phyloP scores from a whole-genome alignment of 2,113 vertebrate species.

The Aepyceros melampus region DNA sequence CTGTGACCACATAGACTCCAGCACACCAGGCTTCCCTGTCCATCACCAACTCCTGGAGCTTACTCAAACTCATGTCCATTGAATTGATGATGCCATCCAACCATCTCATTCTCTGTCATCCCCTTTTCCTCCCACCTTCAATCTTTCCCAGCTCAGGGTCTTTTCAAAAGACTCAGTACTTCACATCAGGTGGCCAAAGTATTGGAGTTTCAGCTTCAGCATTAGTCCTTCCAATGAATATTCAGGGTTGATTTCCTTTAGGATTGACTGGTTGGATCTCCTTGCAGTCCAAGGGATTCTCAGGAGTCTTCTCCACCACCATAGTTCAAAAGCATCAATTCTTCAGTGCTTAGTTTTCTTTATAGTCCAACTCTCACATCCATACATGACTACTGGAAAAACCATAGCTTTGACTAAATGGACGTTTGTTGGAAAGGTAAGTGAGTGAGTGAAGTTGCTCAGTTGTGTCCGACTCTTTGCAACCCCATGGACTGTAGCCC shows the following conservation, averaged over 20 bases:
- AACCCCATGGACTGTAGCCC: no score
- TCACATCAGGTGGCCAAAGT: neutral
- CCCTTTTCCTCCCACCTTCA: neutral
- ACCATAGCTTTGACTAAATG: neutral
- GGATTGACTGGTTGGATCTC: neutral
- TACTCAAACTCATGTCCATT: fast-evolving
- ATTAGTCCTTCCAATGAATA: neutral
- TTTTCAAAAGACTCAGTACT: neutral
- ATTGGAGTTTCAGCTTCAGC: neutral
- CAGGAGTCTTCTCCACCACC: neutral
- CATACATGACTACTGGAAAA: neutral
- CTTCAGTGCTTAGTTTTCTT: neutral
- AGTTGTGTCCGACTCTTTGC: no score
- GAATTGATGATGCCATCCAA: neutral
- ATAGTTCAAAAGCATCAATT: neutral
- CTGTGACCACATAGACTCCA: neutral
- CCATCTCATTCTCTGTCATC: neutral
- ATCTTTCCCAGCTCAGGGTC: neutral
- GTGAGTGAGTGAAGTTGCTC: no score
- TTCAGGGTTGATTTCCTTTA: neutral
- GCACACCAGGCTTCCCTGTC: neutral
- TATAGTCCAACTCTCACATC: neutral
- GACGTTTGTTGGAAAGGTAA: neutral
- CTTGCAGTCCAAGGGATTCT: neutral
- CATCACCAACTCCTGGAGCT: neutral